Conservation (phyloP, 1,140 invertebrate species). For the Apis mellifera region DNA sequence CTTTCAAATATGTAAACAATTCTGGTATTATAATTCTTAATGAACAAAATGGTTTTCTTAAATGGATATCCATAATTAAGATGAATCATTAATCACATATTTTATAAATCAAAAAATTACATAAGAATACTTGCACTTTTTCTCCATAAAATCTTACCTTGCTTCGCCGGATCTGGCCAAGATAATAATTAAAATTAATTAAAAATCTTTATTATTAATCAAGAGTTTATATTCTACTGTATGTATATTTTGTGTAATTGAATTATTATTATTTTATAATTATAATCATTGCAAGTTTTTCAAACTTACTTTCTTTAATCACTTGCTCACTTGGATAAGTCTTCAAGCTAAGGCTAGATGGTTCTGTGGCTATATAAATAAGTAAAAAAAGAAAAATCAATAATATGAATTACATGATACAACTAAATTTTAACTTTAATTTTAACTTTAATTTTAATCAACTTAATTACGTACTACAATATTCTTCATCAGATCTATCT, state of each 20-base stretch:
- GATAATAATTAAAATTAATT: constrained; percentile 72
- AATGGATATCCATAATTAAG: background rate
- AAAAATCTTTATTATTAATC: constrained; percentile 65
- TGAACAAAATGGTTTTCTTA: background rate
- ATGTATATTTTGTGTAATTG: background rate
- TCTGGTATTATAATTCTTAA: background rate
- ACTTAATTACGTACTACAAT: constrained; percentile 82
- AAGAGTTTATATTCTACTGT: background rate
- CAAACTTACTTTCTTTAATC: constrained; percentile 90
- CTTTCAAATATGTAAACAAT: background rate
- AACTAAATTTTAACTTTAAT: too few species aligned
- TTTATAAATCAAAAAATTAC: constrained; percentile 41
- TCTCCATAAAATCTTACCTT: constrained; percentile 73
- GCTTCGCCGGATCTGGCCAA: constrained; percentile 74
- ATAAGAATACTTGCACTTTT: constrained; percentile 59
- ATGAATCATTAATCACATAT: background rate
- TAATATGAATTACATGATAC: too few species aligned
- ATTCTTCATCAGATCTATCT: constrained; percentile 89
- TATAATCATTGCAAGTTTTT: too few species aligned
- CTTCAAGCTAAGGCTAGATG: constrained; percentile 83
- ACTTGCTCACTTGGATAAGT: constrained; percentile 89
- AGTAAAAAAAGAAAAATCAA: background rate
- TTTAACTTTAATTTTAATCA: too few species aligned
- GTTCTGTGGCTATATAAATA: constrained; percentile 18
- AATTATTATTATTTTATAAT: background rate